phyloP scores from a whole-genome alignment of 2,888 invertebrate genomes.

The Abrostola tripartita region DNA sequence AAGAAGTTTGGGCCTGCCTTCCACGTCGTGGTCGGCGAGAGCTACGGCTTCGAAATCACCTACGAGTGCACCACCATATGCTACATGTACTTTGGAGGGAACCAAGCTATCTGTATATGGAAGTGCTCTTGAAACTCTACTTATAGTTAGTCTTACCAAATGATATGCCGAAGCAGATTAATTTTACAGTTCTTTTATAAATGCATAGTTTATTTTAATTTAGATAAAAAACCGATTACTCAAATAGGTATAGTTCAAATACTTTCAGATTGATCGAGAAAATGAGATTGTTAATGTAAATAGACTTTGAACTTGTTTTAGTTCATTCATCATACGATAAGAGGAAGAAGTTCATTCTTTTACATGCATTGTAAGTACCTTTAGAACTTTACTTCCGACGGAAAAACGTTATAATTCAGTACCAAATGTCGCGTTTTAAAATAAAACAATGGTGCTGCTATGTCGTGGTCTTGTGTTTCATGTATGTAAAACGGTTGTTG shows the following conservation, averaged over 20 bases:
- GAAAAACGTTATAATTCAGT: conserved; percentile 7
- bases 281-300: conserved; percentile 14
- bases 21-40: conserved; percentile 98
- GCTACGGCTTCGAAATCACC: conserved; percentile 97
- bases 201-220: conserved; percentile 26
- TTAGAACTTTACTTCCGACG: conserved; percentile 10
- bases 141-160: conserved; percentile 41
- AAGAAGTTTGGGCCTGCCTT: conserved; percentile 98
- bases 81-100: conserved; percentile 97
- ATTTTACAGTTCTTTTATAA: conserved; percentile 31
- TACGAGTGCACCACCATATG: conserved; percentile 96
- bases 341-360: no score
- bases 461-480: conserved; percentile 49
- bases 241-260: conserved; percentile 10
- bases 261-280: background rate
- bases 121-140: conserved; percentile 91
- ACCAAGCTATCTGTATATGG: conserved; percentile 96
- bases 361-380: conserved; percentile 5
- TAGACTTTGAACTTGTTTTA: conserved; percentile 37
- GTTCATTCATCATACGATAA: no score
- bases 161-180: conserved; percentile 33
- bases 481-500: conserved; percentile 61
- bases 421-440: conserved; percentile 27
- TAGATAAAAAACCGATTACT: background rate
- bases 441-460: conserved; percentile 39